Conservation (phyloP, 2,113 vertebrate genomes). For the Hymenochirus boettgeri region DNA sequence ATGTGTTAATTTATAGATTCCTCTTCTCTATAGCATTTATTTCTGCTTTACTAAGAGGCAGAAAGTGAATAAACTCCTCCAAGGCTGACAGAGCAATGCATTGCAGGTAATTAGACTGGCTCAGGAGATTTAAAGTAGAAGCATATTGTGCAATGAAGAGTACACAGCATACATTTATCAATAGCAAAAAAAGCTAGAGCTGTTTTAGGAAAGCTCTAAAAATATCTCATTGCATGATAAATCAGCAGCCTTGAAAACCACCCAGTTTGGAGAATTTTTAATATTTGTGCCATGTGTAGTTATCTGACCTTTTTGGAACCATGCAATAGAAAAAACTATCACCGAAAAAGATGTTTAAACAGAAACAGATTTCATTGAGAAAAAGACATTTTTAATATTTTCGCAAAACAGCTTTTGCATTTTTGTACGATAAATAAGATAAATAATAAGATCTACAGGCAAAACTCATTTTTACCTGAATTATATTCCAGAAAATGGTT, state of each 20-base stretch:
- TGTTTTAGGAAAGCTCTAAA: neutral
- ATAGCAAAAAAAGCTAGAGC: neutral
- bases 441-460: no score
- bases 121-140: neutral
- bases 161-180: neutral
- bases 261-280: neutral
- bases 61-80: neutral
- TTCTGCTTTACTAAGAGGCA: neutral
- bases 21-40: neutral
- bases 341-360: neutral
- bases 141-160: neutral
- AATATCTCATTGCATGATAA: conserved; percentile 1
- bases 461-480: no score
- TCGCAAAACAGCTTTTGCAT: no score
- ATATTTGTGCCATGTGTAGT: neutral
- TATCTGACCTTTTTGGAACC: neutral
- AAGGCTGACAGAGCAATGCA: neutral
- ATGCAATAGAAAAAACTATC: neutral
- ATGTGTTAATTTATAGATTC: neutral
- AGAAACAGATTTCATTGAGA: no score
- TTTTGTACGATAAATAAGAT: no score
- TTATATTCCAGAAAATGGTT: no score
- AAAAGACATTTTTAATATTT: no score
- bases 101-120: conserved; percentile 2
- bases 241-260: neutral